A percentile compares a stretch with the other conserved stretches of the same genome.
Evolutionary conservation across 2,797 vertebrate species (phyloP).

Genomic region (Microcaecilia unicolor): DNA sequence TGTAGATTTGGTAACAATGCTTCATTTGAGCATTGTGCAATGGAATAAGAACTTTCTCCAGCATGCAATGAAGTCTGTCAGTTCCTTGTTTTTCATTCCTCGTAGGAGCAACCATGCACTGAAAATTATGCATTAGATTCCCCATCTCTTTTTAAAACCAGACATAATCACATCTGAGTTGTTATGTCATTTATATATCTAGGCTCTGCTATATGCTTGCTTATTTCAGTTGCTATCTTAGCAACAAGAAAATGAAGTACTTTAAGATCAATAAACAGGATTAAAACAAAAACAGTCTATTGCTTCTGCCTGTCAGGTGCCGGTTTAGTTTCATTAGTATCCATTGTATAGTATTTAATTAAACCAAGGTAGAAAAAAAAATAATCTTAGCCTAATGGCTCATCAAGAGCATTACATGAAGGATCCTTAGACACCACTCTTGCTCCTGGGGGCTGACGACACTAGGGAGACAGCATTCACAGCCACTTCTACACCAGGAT

Average conservation of each 20-base stretch:
- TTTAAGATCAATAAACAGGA: not conserved
- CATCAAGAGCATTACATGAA: too few relatives aligned
- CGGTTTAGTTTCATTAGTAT: too few relatives aligned
- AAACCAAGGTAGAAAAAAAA: too few relatives aligned
- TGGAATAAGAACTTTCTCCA: not conserved
- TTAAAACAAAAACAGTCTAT: not conserved
- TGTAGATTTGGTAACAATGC: not conserved
- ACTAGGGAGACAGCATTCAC: too few relatives aligned
- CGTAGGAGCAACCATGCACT: not conserved
- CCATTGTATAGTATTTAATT: too few relatives aligned
- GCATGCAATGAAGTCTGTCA: not conserved
- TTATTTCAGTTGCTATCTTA: not conserved
- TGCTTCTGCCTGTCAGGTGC: not conserved
- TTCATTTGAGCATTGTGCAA: not conserved
- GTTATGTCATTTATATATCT: not conserved
- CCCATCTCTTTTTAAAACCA: not conserved
- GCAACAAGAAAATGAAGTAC: not conserved
- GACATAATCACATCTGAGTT: not conserved
- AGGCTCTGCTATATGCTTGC: not conserved
- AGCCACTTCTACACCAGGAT: too few relatives aligned
- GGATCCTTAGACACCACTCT: too few relatives aligned
- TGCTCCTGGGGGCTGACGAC: too few relatives aligned
- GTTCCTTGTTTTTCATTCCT: not conserved
- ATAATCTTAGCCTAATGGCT: too few relatives aligned
- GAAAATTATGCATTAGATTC: not conserved